Percentiles rank a stretch among this genome's conserved stretches.
Evolutionary conservation across 2,113 vertebrate genomes (phyloP).

Genomic region (Cervus canadensis): DNA sequence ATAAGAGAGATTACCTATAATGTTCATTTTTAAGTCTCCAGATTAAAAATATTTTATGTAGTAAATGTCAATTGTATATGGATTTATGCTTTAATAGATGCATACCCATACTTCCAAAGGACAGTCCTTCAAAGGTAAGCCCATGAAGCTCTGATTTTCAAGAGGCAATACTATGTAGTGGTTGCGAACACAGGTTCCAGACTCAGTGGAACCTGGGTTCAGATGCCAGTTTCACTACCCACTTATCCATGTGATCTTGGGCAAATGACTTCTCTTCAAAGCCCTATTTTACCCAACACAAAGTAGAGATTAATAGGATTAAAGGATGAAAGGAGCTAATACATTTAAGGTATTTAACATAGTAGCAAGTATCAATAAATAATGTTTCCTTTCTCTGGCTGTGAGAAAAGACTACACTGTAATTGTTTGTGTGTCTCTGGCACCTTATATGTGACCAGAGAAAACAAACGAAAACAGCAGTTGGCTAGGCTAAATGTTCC

Average conservation of each 20-base stretch:
- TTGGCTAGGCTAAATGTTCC: not conserved
- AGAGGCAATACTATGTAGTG: not conserved
- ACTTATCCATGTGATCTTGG: not conserved
- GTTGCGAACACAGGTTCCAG: not conserved
- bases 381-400: not conserved
- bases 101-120: not conserved
- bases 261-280: not conserved
- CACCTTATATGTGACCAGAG: not conserved
- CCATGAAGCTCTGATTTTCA: not conserved
- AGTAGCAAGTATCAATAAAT: not conserved
- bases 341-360: not conserved
- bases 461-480: not conserved
- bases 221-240: not conserved
- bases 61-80: not conserved
- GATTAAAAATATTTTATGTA: not conserved
- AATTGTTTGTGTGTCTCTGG: not conserved
- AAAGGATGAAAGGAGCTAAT: not conserved
- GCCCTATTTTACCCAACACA: not conserved
- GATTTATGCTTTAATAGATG: not conserved
- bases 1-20: not conserved
- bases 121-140: not conserved
- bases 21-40: constrained; percentile 20
- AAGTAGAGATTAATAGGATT: not conserved
- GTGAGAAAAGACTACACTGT: not conserved
- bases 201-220: not conserved